phyloP scores from a whole-genome alignment of 2,797 vertebrate species.

The Phrynocephalus vlangalii region DNA sequence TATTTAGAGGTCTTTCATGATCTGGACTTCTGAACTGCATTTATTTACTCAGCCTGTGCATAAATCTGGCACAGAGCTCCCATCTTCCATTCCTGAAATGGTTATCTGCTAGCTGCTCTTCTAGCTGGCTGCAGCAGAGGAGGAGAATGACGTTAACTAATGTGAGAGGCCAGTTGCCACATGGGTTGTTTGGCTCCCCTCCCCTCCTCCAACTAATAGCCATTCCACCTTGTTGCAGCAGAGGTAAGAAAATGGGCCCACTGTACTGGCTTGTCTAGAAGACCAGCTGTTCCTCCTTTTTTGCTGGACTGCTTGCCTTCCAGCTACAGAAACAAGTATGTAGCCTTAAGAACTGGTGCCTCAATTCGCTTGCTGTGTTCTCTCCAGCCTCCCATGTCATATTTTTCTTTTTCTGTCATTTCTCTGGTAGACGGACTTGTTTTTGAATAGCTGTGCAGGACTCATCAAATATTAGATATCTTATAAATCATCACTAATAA shows the following conservation, averaged over 20 bases:
- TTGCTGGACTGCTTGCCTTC: neutral
- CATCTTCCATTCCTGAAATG: neutral
- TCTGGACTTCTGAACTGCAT: no score
- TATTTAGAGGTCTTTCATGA: no score
- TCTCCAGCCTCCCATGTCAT: neutral
- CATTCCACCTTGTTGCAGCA: neutral
- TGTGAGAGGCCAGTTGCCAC: no score
- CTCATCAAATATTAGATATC: neutral
- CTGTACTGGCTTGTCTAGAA: neutral
- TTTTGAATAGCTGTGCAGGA: neutral
- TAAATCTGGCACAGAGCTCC: no score
- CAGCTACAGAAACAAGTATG: neutral
- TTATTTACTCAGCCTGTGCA: no score
- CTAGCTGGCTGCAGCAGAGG: no score
- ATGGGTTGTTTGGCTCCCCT: no score
- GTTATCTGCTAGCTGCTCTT: neutral
- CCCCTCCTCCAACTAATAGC: neutral
- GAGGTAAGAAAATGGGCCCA: neutral
- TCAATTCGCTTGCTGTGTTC: neutral
- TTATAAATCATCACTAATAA: conserved; percentile 8
- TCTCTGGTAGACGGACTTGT: neutral
- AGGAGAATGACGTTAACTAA: no score
- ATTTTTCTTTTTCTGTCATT: neutral
- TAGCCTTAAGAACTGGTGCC: neutral
- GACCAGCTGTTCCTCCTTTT: neutral